Conservation (phyloP, 2,113 vertebrate species). For the Nematolebias whitei region DNA sequence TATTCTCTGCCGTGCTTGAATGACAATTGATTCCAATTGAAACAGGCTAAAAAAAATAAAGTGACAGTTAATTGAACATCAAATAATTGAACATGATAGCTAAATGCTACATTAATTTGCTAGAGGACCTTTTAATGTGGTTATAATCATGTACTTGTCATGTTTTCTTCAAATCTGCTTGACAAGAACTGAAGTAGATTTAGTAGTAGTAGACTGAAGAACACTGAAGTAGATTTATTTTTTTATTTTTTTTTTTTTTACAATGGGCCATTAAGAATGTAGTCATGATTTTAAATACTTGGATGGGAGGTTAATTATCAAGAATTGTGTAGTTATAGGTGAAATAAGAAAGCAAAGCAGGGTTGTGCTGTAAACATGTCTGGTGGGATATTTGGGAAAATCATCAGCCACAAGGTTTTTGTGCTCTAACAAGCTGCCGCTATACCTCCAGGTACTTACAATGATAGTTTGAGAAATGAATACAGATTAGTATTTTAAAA, state of each 20-base stretch:
- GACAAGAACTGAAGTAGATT: constrained; percentile 27
- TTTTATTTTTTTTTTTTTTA: too few relatives aligned
- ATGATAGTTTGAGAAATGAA: constrained; percentile 21
- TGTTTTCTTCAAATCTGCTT: constrained; percentile 56
- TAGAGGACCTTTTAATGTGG: constrained; percentile 34
- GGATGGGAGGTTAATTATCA: constrained; percentile 32
- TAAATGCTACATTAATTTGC: constrained; percentile 15
- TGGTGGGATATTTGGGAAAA: constrained; percentile 13
- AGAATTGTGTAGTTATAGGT: constrained; percentile 19
- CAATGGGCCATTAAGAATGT: constrained; percentile 7
- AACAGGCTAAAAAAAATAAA: constrained; percentile 26
- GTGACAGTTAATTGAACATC: constrained; percentile 30
- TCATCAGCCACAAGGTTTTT: constrained; percentile 17
- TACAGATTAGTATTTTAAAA: constrained; percentile 18
- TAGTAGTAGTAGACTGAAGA: too few relatives aligned
- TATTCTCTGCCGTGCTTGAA: neutral
- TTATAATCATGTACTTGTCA: constrained; percentile 29
- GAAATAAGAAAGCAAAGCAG: constrained; percentile 39
- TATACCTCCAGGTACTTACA: constrained; percentile 27
- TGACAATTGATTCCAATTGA: neutral
- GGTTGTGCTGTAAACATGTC: constrained; percentile 8
- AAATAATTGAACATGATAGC: constrained; percentile 41
- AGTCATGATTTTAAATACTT: constrained; percentile 31
- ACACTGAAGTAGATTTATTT: neutral
- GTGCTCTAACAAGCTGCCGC: constrained; percentile 25